Conservation (phyloP, 1,140 invertebrate genomes). For the Harlomillsia oculata region DNA sequence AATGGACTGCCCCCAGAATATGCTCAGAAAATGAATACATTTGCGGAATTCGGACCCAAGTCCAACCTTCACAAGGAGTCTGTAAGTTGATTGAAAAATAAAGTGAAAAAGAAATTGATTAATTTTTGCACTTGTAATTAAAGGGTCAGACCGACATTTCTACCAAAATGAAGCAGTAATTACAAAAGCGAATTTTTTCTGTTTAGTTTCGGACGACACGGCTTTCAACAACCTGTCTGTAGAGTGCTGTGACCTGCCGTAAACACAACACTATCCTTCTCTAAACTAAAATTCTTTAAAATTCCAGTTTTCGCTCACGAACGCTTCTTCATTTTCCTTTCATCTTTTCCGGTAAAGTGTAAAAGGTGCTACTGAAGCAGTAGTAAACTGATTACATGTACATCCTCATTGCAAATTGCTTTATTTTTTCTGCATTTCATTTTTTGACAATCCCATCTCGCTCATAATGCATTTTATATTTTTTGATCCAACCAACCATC, state of each 20-base stretch:
- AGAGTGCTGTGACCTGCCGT: constrained; percentile 15
- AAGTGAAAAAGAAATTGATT: not conserved
- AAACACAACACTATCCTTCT: not conserved
- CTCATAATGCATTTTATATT: no score
- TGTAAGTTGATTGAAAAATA: not conserved
- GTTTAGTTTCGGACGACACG: constrained; percentile 9
- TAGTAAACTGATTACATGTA: no score
- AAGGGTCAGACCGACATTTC: not conserved
- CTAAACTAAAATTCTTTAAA: no score
- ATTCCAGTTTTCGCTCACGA: no score
- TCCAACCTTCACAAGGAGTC: constrained; percentile 11
- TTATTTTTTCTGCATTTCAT: no score
- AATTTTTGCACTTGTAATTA: not conserved
- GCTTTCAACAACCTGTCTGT: constrained; percentile 16
- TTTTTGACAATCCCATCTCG: no score
- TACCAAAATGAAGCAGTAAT: no score
- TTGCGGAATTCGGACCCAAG: constrained; percentile 19
- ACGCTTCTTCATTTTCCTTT: no score
- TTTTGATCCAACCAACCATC: no score
- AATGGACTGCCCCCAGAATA: constrained; percentile 17
- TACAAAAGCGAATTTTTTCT: not conserved
- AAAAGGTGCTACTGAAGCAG: no score
- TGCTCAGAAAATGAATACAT: constrained; percentile 11
- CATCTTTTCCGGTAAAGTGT: no score
- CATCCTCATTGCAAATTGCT: no score